A percentile compares a stretch with the other conserved stretches of the same genome.
Evolutionary conservation across 2,113 vertebrate species (phyloP).

Genomic region (Vicugna pacos): DNA sequence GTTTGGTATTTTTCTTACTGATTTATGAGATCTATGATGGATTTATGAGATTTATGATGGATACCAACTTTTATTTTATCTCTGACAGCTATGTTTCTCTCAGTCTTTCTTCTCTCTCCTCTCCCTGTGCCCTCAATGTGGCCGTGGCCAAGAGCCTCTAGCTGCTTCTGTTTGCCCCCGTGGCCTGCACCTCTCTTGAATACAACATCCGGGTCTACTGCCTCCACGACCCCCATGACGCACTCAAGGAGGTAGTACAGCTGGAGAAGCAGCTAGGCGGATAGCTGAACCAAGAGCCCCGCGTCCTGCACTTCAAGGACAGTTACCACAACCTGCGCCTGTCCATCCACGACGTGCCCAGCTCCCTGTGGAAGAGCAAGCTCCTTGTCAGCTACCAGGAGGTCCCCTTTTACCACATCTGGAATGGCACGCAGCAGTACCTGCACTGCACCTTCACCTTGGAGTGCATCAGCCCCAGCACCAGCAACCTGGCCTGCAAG

Average conservation of each 20-base stretch:
- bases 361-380: conserved; percentile 98
- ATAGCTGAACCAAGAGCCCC: conserved; percentile 96
- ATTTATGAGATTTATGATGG: background rate
- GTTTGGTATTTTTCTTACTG: background rate
- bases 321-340: conserved; percentile 99
- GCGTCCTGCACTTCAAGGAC: conserved; percentile 98
- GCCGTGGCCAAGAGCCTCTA: conserved; percentile 96
- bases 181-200: conserved; percentile 96
- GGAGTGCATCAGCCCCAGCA: conserved; percentile 96
- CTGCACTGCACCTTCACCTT: conserved; percentile 98
- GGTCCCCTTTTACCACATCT: conserved; percentile 99
- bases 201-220: conserved; percentile 99
- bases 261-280: conserved; percentile 98
- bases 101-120: background rate
- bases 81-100: background rate
- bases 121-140: conserved; percentile 92
- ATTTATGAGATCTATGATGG: background rate
- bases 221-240: conserved; percentile 96
- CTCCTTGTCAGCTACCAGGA: conserved; percentile 99
- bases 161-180: conserved; percentile 96
- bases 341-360: conserved; percentile 98
- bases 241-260: conserved; percentile 99
- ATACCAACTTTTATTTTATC: background rate
- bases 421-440: conserved; percentile 96
- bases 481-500: conserved; percentile 97